These are phyloP conservation scores for Colletes gigas DNA, from an alignment of 1,140 invertebrate genomes.

Conservation along the genomic window DNA sequence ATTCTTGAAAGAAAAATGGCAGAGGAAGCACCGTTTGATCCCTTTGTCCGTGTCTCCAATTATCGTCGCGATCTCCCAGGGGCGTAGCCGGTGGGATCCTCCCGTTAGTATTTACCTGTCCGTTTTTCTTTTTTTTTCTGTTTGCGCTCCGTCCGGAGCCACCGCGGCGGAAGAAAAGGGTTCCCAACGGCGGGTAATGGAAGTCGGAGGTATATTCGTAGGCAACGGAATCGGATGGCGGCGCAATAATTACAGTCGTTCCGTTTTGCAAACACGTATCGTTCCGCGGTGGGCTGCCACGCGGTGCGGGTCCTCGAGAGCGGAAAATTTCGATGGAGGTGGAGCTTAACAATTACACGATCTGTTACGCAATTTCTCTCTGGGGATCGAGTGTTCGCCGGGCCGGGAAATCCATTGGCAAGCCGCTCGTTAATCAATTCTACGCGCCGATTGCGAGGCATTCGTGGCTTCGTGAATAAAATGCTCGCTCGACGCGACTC, in stretches of 20 bases:
- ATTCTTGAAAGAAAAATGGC: too few species aligned
- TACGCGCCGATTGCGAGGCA: constrained; percentile 41
- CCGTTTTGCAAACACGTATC: constrained; percentile 7
- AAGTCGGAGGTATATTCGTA: too few species aligned
- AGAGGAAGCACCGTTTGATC: too few species aligned
- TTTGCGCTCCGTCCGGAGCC: too few species aligned
- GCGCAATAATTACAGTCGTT: not conserved
- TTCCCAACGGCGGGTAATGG: too few species aligned
- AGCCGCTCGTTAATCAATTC: constrained; percentile 62
- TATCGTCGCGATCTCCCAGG: too few species aligned
- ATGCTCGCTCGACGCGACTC: not conserved
- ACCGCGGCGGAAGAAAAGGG: not conserved
- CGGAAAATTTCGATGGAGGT: constrained; percentile 50
- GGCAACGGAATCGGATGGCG: not conserved
- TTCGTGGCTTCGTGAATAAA: constrained; percentile 25
- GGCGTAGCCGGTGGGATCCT: too few species aligned
- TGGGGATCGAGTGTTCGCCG: constrained; percentile 20
- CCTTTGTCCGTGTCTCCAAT: too few species aligned
- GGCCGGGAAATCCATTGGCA: constrained; percentile 53
- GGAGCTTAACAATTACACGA: constrained; percentile 59
- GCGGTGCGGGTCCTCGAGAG: not conserved
- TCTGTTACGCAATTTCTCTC: constrained; percentile 53
- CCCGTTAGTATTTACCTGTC: too few species aligned
- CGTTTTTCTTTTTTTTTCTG: too few species aligned
- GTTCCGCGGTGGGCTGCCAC: not conserved